These are phyloP conservation scores for Sanderia malayensis DNA, from an alignment of 30 jellyfish, hydroid and myxozoan genomes.

Conservation along the genomic window DNA sequence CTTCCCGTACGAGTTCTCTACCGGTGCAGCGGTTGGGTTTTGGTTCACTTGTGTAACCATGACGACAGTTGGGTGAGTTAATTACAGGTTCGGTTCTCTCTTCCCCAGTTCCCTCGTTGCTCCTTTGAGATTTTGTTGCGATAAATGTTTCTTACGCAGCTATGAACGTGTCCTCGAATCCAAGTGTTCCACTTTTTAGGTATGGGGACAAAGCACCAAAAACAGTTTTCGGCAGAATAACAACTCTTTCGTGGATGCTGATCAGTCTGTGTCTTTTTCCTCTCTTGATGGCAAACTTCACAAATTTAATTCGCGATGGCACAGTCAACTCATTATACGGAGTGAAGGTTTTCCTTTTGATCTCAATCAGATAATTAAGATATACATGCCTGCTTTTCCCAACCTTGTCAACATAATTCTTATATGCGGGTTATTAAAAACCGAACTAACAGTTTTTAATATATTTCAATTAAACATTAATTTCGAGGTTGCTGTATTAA, in stretches of 20 bases:
- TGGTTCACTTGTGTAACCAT: slow-evolving; percentile 57
- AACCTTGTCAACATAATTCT: too few relatives aligned
- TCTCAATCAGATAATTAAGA: too few relatives aligned
- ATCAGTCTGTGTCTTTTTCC: slow-evolving; percentile 51
- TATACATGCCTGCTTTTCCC: too few relatives aligned
- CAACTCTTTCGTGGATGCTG: slow-evolving; percentile 45
- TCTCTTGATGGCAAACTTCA: slow-evolving; percentile 51
- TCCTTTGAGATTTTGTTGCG: too few relatives aligned
- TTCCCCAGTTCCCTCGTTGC: too few relatives aligned
- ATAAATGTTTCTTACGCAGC: too few relatives aligned
- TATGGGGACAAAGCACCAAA: slow-evolving; percentile 59
- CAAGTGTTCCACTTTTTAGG: not conserved
- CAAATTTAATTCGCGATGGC: slow-evolving; percentile 19
- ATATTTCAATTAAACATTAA: too few relatives aligned
- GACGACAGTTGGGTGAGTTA: slow-evolving; percentile 52
- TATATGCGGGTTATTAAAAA: too few relatives aligned
- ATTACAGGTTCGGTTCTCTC: too few relatives aligned
- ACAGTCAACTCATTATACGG: slow-evolving; percentile 31
- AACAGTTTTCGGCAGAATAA: slow-evolving; percentile 24
- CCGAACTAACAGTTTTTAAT: too few relatives aligned
- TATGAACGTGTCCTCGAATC: too few relatives aligned
- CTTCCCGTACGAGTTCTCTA: slow-evolving; percentile 28
- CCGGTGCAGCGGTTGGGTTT: slow-evolving; percentile 39
- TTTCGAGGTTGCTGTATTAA: slow-evolving; percentile 30
- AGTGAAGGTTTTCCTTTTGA: too few relatives aligned